phyloP scores from a whole-genome alignment of 2,797 vertebrate species.

The Mormyrus hasselquistii region DNA sequence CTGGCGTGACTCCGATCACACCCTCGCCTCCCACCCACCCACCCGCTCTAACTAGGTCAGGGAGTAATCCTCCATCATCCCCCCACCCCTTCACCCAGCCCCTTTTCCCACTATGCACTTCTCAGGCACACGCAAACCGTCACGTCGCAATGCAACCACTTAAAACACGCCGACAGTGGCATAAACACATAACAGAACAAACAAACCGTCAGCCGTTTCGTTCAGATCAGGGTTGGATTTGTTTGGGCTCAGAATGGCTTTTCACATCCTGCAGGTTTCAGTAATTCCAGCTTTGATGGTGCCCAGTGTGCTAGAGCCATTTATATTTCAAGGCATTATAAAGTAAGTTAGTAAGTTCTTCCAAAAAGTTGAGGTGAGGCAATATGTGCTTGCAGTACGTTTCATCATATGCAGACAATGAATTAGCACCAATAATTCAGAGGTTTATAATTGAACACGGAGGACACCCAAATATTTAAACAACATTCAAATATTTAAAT shows the following conservation, averaged over 20 bases:
- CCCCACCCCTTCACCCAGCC: slow-evolving; percentile 32
- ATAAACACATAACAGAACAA: not conserved
- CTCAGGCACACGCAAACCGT: not conserved
- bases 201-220: not conserved
- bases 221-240: not conserved
- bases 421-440: not conserved
- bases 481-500: slow-evolving; percentile 8
- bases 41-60: slow-evolving; percentile 29
- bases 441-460: slow-evolving; percentile 16
- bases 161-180: not conserved
- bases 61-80: slow-evolving; percentile 44
- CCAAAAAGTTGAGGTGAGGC: slow-evolving; percentile 16
- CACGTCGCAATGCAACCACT: slow-evolving; percentile 3
- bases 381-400: slow-evolving; percentile 27
- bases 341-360: slow-evolving; percentile 23
- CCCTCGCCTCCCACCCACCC: slow-evolving; percentile 38
- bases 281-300: slow-evolving; percentile 19
- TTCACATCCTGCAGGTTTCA: slow-evolving; percentile 28
- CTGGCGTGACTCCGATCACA: slow-evolving; percentile 54
- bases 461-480: slow-evolving; percentile 7
- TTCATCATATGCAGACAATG: slow-evolving; percentile 33
- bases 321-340: slow-evolving; percentile 36
- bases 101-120: slow-evolving; percentile 9
- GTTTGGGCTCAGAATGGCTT: slow-evolving; percentile 2
- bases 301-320: slow-evolving; percentile 28